Percentiles rank a stretch among this genome's conserved stretches.
phyloP scores from a whole-genome alignment of 1,140 invertebrate species.

The Anastatus disparis region DNA sequence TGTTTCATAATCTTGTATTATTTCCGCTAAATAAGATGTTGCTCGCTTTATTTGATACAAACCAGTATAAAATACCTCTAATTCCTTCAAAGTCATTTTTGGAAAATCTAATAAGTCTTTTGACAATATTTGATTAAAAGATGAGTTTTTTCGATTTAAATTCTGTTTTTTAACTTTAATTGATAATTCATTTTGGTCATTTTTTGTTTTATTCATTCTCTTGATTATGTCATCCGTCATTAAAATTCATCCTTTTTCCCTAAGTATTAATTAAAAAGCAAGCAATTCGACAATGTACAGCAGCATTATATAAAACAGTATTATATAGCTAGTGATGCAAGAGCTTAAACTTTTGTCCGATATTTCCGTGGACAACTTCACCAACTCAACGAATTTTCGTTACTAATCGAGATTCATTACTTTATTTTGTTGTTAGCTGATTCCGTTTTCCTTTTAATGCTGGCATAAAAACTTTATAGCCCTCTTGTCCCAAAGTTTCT shows the following conservation, averaged over 20 bases:
- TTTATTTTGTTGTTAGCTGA: too few relatives aligned
- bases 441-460: too few relatives aligned
- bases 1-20: constrained; percentile 27
- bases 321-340: constrained; percentile 50
- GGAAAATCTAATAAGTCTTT: constrained; percentile 42
- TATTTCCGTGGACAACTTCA: too few relatives aligned
- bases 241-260: constrained; percentile 42
- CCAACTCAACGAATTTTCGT: too few relatives aligned
- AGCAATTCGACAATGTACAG: constrained; percentile 33
- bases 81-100: constrained; percentile 38
- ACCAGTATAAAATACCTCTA: constrained; percentile 36
- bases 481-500: constrained; percentile 38
- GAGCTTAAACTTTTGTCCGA: too few relatives aligned
- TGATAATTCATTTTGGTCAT: constrained; percentile 36
- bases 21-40: constrained; percentile 42
- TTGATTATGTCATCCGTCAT: constrained; percentile 40
- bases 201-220: constrained; percentile 27
- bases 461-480: constrained; percentile 45
- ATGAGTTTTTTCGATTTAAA: constrained; percentile 31
- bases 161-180: constrained; percentile 41
- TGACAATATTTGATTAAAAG: constrained; percentile 36
- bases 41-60: constrained; percentile 39
- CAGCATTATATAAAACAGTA: constrained; percentile 42
- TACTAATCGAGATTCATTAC: too few relatives aligned
- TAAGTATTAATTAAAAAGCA: constrained; percentile 45